These are phyloP conservation scores for Hystrix cristata DNA, from an alignment of 2,113 vertebrate species.

Conservation along the genomic window DNA sequence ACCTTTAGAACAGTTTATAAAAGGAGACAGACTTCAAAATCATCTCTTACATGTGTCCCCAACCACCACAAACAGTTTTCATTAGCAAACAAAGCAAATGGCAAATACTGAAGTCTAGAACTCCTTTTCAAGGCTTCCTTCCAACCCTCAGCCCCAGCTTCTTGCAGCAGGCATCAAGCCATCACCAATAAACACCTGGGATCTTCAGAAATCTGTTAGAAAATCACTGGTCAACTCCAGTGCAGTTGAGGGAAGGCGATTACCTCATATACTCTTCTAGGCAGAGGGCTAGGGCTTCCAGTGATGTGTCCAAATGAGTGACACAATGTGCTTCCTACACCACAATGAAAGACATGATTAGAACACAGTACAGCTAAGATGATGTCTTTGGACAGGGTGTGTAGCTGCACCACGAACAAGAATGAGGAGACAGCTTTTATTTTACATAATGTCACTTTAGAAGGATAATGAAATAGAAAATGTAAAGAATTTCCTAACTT, in stretches of 20 bases:
- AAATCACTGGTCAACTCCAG: not conserved
- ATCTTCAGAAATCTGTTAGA: not conserved
- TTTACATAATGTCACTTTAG: not conserved
- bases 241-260: not conserved
- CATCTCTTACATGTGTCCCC: not conserved
- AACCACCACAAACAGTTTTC: not conserved
- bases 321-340: not conserved
- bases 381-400: not conserved
- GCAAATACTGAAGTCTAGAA: not conserved
- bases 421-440: not conserved
- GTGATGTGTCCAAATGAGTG: not conserved
- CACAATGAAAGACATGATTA: not conserved
- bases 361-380: not conserved
- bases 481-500: not conserved
- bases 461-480: not conserved
- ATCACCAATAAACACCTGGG: not conserved
- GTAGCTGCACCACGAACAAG: not conserved
- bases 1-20: not conserved
- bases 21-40: not conserved
- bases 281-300: not conserved
- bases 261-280: not conserved
- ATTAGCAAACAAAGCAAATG: not conserved
- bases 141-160: not conserved
- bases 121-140: not conserved
- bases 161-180: not conserved